Percentiles rank a stretch among this genome's conserved stretches.
Evolutionary conservation across 2,113 vertebrate species (phyloP).

Genomic region (Indicator indicator): DNA sequence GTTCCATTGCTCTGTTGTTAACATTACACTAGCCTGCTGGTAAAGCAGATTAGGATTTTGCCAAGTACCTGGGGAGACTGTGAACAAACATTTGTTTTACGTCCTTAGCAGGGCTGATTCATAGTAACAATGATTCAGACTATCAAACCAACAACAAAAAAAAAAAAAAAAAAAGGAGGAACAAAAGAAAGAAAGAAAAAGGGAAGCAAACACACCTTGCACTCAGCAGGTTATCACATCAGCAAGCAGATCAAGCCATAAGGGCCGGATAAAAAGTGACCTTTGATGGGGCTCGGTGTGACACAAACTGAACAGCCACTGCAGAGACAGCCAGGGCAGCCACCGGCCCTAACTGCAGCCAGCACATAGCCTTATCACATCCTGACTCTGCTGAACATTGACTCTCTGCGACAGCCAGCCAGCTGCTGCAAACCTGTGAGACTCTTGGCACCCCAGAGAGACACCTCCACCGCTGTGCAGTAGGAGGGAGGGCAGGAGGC

Average conservation of each 20-base stretch:
- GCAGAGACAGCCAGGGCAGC: fast-evolving
- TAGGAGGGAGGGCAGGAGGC: background rate
- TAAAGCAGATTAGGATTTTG: slow-evolving; percentile 32
- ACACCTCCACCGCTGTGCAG: fast-evolving
- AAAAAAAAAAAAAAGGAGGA: too few relatives aligned
- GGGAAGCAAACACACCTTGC: background rate
- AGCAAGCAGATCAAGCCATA: background rate
- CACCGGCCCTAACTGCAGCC: background rate
- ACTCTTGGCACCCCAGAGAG: fast-evolving
- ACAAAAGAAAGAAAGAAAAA: background rate
- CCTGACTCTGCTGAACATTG: background rate
- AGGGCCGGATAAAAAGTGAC: background rate
- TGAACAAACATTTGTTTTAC: slow-evolving; percentile 40
- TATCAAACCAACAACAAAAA: background rate
- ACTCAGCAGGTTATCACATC: background rate
- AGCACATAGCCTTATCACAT: fast-evolving
- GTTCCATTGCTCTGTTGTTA: background rate
- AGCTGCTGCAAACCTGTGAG: background rate
- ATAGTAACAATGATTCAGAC: slow-evolving; percentile 27
- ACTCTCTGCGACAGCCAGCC: background rate
- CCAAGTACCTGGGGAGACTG: background rate
- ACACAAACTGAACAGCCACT: background rate
- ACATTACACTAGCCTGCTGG: background rate
- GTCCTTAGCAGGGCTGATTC: slow-evolving; percentile 28
- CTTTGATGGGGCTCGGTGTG: fast-evolving